Evolutionary conservation across 2,797 vertebrate genomes (phyloP), one percentile per base, ranked within the genome.

Genomic region (Ciconia nigra): DNA sequence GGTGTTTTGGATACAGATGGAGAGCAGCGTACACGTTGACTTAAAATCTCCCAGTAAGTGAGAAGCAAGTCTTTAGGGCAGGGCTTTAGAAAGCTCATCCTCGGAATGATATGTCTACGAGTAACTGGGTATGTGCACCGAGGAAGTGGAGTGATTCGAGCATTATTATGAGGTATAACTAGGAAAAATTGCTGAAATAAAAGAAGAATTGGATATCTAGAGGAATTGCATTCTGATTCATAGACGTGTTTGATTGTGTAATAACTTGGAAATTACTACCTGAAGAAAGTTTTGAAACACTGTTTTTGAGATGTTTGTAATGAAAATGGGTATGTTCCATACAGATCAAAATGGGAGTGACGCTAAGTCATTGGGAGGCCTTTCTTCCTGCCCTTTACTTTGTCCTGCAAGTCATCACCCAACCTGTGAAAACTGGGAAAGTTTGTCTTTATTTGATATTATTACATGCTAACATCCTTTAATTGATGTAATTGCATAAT

Each of bases 61-160:
- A 93, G 74, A 83, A 89, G 3, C 15, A 62, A 52, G 11, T 14
- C 13, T 70, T 65, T 15, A 78, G 37, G 57, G 26, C 24, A 54
- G 26, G 33, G 12, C 19, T 90, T 79, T 71, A 65, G 83, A 41
- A 88, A 78, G 25, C 13, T 89, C 37, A 42, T 88, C 15, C 15
- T 57, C 0, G 1, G 22, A 46, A 33, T 13, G 47, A 3, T 31
- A 21, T 0, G 2, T 46, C 54, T 65, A 8, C 2, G 6, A 42
- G 19, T 29, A 39, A 39, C 24, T 7, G 57, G 13, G 16, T 47
- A 16, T 5, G 15, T 58, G 33, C 47, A 26, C 35, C 3, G 14
- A 72, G 58, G 33, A 83, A 69, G 18, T 7, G 6, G 49, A 87
- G 76, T 3, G 2, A 58, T 63, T 41, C 3, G 13, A 83, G 51